Base-by-base conservation (phyloP, 37 sponge, comb jelly and placozoan genomes). In the Amphimedon queenslandica region DNA sequence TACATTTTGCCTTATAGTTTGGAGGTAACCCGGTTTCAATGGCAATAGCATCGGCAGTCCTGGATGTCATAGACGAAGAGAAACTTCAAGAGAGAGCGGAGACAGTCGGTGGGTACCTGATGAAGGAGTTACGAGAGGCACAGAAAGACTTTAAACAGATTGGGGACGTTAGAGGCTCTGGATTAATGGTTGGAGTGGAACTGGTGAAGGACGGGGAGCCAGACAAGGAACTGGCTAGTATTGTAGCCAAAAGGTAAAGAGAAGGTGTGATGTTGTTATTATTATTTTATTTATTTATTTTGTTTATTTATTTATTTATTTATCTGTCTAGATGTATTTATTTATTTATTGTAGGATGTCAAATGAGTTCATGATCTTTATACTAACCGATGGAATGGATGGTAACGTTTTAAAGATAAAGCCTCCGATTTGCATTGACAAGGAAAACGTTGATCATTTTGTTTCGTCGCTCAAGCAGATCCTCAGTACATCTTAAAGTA, bases 11-110 rank as follows among this genome's bases (percentile, higher is more conserved):
- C 53, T 10, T 73, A 2, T 70, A 93, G 94, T 89, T 77, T 84
- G 93, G 93, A 1, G 93, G 93, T 13, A 93, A 93, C 56, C 87
- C 90, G 18, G 94, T 93, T 1, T 93, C 94, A 5, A 84, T 82
- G 87, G 89, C 90, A 18, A 78, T 86, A 40, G 87, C 85, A 20
- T 43, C 81, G 28, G 87, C 87, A 43, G 94, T 93, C 8, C 81
- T 89, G 33, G 53, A 40, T 42, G 84, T 89, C 23, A 74, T 93
- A 6, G 79, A 80, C 41, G 63, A 82, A 16, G 90, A 93, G 65
- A 42, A 40, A 0, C 84, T 93, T 16, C 84, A 81, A 40, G 43
- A 70, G 42, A 63, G 86, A 20, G 86, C 94, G 30, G 11, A n/a
- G 31, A 70, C 67, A 35, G 53, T 88, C 27, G 94, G 94, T 1